These are phyloP conservation scores for Hypolimnas misippus DNA, from an alignment of 2,888 invertebrate species.

Conservation along the genomic window DNA sequence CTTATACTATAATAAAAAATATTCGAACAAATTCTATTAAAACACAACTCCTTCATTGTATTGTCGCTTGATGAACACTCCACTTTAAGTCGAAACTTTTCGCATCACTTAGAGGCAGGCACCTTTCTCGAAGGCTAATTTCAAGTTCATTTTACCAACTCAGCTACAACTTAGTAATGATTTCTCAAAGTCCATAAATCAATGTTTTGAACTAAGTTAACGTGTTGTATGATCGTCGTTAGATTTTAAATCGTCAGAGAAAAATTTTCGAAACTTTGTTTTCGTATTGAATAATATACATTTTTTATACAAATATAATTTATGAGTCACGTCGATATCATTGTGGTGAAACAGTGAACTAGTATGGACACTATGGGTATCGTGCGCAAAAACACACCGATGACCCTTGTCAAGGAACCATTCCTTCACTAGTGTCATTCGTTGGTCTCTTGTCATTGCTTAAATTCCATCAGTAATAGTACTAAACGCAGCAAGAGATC, in stretches of 20 bases:
- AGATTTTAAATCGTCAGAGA: slow-evolving; percentile 14
- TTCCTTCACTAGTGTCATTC: too few relatives aligned
- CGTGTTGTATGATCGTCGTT: slow-evolving; percentile 16
- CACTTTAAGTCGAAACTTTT: slow-evolving; percentile 46
- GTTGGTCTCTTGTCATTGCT: too few relatives aligned
- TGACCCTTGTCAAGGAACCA: too few relatives aligned
- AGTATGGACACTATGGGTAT: too few relatives aligned
- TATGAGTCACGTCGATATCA: too few relatives aligned
- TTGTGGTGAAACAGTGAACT: too few relatives aligned
- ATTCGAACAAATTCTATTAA: not conserved
- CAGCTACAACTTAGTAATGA: slow-evolving; percentile 29
- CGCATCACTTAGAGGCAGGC: slow-evolving; percentile 45
- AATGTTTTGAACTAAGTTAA: slow-evolving; percentile 27
- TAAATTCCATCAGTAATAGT: too few relatives aligned
- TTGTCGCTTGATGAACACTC: slow-evolving; percentile 15
- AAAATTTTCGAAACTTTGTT: slow-evolving; percentile 3
- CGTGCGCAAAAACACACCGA: too few relatives aligned
- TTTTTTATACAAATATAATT: too few relatives aligned
- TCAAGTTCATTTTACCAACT: slow-evolving; percentile 27
- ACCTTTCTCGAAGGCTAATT: slow-evolving; percentile 29
- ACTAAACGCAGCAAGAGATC: too few relatives aligned
- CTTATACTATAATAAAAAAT: not conserved
- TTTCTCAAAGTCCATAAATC: slow-evolving; percentile 33
- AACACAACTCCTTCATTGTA: not conserved
- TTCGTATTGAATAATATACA: too few relatives aligned